Conservation (phyloP, 2,888 invertebrate species). For the Sisyra nigra region DNA sequence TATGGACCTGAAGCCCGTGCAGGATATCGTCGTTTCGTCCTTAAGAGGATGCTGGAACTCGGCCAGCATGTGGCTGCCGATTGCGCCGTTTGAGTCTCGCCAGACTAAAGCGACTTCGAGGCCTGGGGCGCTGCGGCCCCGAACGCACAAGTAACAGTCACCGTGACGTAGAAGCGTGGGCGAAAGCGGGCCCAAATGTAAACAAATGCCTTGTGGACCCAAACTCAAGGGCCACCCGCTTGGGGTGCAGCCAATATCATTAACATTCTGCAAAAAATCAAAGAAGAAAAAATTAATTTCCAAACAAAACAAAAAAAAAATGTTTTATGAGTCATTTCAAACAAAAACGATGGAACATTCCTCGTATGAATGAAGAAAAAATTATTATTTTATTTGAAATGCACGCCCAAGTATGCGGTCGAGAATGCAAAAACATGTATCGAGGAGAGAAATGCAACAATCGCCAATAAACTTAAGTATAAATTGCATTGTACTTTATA, state of each 20-base stretch:
- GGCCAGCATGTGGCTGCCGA: constrained; percentile 22
- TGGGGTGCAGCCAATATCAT: constrained; percentile 28
- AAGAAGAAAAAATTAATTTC: constrained; percentile 1
- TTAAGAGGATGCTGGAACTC: constrained; percentile 16
- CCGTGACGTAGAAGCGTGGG: constrained; percentile 39
- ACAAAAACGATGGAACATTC: too few species aligned
- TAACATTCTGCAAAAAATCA: constrained; percentile 33
- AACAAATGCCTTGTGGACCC: constrained; percentile 38
- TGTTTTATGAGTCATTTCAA: neutral
- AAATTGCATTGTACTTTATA: too few species aligned
- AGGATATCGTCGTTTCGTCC: constrained; percentile 21
- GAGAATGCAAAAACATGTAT: too few species aligned
- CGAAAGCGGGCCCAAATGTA: constrained; percentile 46
- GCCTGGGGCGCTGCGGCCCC: constrained; percentile 19
- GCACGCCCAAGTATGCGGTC: too few species aligned
- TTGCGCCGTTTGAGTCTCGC: constrained; percentile 19
- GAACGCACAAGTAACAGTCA: constrained; percentile 49
- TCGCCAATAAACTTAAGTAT: too few species aligned
- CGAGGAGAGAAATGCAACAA: too few species aligned
- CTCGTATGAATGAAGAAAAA: too few species aligned
- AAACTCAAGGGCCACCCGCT: constrained; percentile 51
- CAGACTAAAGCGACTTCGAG: constrained; percentile 23
- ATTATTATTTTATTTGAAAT: too few species aligned
- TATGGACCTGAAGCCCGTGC: constrained; percentile 21
- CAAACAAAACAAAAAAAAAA: neutral